A percentile compares a stretch with the other conserved stretches of the same genome.
Conservation (phyloP, 2,113 vertebrate genomes). For the Podarcis cretensis region DNA sequence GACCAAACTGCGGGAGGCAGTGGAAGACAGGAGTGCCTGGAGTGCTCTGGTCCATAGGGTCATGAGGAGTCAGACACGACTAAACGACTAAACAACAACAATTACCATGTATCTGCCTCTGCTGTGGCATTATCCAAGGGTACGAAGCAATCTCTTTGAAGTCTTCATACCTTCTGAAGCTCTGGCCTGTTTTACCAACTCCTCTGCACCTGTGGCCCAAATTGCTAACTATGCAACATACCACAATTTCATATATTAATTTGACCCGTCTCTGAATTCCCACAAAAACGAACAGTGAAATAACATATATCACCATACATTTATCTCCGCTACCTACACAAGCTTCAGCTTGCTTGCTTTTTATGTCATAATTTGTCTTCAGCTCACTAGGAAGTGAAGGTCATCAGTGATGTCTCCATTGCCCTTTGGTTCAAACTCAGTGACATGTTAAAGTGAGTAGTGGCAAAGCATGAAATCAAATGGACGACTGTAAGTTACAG, state of each 20-base stretch:
- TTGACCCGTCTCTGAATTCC: background rate
- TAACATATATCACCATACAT: background rate
- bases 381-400: background rate
- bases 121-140: no score
- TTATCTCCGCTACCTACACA: background rate
- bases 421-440: background rate
- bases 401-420: background rate
- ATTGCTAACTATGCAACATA: background rate
- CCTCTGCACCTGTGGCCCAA: background rate
- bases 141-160: no score
- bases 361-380: background rate
- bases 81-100: no score
- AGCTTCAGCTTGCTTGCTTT: background rate
- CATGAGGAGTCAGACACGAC: no score
- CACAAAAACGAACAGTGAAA: background rate
- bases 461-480: background rate
- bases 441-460: background rate
- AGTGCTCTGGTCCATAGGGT: no score
- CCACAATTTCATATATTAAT: background rate
- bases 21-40: no score
- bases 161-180: no score
- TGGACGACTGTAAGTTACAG: fast-evolving
- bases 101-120: no score
- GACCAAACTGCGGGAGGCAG: no score
- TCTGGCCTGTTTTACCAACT: no score